A percentile compares a stretch with the other conserved stretches of the same genome.
Conservation (phyloP, 2,888 invertebrate genomes). For the Mimachlamys varia region DNA sequence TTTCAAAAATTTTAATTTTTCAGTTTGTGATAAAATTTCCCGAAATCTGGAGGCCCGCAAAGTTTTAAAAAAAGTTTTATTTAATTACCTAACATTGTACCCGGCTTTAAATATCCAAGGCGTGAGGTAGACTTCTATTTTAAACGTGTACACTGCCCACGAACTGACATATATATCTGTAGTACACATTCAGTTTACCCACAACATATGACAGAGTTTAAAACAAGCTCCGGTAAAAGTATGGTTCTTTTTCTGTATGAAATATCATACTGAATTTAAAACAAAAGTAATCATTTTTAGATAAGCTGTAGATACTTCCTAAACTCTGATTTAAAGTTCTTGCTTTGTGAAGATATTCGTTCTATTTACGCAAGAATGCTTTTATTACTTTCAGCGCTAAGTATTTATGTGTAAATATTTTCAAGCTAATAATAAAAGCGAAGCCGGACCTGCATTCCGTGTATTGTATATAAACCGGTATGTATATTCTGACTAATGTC, state of each 20-base stretch:
- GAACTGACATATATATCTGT: background rate
- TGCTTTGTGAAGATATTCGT: too few relatives aligned
- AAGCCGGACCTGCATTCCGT: background rate
- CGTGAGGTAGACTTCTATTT: slow-evolving; percentile 29
- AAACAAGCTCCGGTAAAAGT: background rate
- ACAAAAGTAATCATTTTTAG: background rate
- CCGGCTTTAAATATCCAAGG: background rate
- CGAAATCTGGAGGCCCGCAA: background rate
- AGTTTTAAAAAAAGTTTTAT: background rate
- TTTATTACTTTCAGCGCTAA: too few relatives aligned
- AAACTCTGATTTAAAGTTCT: too few relatives aligned
- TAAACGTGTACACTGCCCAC: background rate
- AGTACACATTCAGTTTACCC: background rate
- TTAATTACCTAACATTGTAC: background rate
- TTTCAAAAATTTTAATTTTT: too few relatives aligned
- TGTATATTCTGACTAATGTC: background rate
- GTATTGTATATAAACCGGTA: background rate
- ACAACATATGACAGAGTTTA: background rate
- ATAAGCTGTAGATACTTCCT: too few relatives aligned
- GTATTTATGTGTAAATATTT: too few relatives aligned
- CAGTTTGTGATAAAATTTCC: background rate
- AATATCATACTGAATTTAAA: background rate
- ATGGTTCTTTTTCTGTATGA: background rate
- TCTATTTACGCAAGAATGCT: too few relatives aligned
- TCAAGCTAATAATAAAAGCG: background rate